Evolutionary conservation across 2,113 vertebrate species (phyloP), one percentile per base, ranked within the genome.

Genomic region (Corythaeola cristata): DNA sequence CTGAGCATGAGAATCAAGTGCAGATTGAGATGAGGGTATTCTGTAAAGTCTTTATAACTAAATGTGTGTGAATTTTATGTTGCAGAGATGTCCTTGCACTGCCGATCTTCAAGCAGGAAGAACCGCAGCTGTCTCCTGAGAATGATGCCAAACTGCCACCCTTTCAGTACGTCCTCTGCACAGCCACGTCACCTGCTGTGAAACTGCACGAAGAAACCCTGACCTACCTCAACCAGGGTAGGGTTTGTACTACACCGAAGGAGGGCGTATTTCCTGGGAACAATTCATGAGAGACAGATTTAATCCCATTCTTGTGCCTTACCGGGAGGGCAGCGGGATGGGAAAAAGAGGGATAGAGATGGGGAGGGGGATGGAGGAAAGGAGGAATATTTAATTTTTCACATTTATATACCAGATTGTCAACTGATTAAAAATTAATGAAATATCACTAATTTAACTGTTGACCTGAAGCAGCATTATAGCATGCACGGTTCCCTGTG

Each of bases 151-250:
- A 98, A 62, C 95, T 98, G 94, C 98, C 97, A 1, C 98, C 98
- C 11, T 98, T 99, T 93, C 99, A 99, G 86, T 99, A 99, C 0
- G 96, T 99, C 69, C 97, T 99, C 69, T 99, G 99, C 83, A 98
- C 99, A 7, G 98, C 99, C 90, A 99, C 99, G 0, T 99, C 99
- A 5, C 99, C 99, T 5, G 99, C 99, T 10, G 98, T 99, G 87
- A 99, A 99, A 68, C 97, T 98, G 90, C 99, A 99, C 0, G 99
- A 99, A 8, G 99, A 99, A 97, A 98, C 98, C 4, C 98, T 99
- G 96, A 99, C 99, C 52, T 99, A 99, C 94, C 99, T 99, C 94
- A 99, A 99, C 96, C 99, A 99, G 99, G 99, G 99, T 99, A 98
- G 89, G 82, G 58, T 86, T 78, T 93, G 62, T 56, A 59, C 72